A percentile compares a stretch with the other conserved stretches of the same genome.
phyloP scores from a whole-genome alignment of 2,797 vertebrate species.

The Spinibarbus caldwelli region DNA sequence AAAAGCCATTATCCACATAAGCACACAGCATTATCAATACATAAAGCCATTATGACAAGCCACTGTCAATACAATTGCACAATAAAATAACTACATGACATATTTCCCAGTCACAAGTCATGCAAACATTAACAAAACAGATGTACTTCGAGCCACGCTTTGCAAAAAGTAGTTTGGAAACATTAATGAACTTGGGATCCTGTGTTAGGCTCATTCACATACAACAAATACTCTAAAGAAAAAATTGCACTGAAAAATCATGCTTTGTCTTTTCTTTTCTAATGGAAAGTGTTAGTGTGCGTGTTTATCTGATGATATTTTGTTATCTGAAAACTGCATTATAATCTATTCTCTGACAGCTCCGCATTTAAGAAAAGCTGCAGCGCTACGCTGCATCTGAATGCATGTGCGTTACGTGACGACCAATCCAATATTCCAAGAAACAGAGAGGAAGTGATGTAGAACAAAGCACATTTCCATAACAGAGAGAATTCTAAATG shows the following conservation, averaged over 20 bases:
- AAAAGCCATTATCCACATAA: slow-evolving; percentile 20
- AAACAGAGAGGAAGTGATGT: slow-evolving; percentile 37
- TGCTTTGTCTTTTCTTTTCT: background rate
- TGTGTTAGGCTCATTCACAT: background rate
- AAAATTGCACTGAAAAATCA: background rate
- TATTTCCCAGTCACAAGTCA: background rate
- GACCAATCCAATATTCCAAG: slow-evolving; percentile 15
- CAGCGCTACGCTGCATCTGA: slow-evolving; percentile 27
- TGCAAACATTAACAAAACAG: background rate
- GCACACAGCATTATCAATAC: slow-evolving; percentile 20
- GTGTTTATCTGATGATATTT: slow-evolving; percentile 16
- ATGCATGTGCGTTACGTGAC: slow-evolving; percentile 15
- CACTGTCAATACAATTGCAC: slow-evolving; percentile 5
- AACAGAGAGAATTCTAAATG: slow-evolving; percentile 30
- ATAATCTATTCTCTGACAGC: slow-evolving; percentile 46
- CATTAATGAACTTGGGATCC: background rate
- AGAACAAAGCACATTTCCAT: slow-evolving; percentile 36
- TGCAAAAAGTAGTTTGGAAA: background rate
- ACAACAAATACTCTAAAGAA: background rate
- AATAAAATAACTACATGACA: background rate
- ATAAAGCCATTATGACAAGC: slow-evolving; percentile 12
- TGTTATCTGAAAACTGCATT: slow-evolving; percentile 37
- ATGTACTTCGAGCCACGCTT: background rate
- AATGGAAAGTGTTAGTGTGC: background rate
- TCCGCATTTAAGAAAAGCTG: slow-evolving; percentile 13